Evolutionary conservation across 2,113 vertebrate genomes (phyloP).

Genomic region (Elachura formosa): DNA sequence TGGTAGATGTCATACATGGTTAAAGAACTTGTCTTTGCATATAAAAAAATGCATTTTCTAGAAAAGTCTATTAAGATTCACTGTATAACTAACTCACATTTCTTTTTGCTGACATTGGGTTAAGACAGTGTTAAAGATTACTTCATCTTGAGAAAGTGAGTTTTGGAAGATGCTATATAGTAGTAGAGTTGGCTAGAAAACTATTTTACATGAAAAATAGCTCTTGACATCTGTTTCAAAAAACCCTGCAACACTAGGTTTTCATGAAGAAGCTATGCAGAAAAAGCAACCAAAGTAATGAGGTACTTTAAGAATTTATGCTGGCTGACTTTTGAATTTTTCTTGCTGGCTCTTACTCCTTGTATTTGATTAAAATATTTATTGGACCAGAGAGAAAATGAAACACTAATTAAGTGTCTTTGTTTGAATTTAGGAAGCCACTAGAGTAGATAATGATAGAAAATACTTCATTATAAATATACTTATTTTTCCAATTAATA

Average conservation of each 20-base stretch:
- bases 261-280: neutral
- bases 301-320: neutral
- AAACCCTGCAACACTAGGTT: neutral
- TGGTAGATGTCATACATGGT: neutral
- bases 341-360: neutral
- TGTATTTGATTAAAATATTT: slow-evolving; percentile 6
- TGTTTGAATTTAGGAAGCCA: neutral
- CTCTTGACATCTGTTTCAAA: neutral
- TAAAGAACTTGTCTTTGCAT: neutral
- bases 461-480: slow-evolving; percentile 30
- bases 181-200: neutral
- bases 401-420: slow-evolving; percentile 28
- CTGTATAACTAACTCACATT: neutral
- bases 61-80: neutral
- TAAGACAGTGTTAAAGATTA: neutral
- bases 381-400: neutral
- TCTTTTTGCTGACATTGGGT: neutral
- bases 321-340: neutral
- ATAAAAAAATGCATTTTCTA: neutral
- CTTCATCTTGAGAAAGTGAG: neutral
- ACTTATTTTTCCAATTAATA: neutral
- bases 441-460: slow-evolving; percentile 33
- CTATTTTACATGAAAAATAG: neutral
- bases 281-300: neutral
- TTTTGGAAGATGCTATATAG: neutral